These are phyloP conservation scores for Caenorhabditis macrosperma DNA, from an alignment of 2,888 invertebrate genomes.

Conservation along the genomic window DNA sequence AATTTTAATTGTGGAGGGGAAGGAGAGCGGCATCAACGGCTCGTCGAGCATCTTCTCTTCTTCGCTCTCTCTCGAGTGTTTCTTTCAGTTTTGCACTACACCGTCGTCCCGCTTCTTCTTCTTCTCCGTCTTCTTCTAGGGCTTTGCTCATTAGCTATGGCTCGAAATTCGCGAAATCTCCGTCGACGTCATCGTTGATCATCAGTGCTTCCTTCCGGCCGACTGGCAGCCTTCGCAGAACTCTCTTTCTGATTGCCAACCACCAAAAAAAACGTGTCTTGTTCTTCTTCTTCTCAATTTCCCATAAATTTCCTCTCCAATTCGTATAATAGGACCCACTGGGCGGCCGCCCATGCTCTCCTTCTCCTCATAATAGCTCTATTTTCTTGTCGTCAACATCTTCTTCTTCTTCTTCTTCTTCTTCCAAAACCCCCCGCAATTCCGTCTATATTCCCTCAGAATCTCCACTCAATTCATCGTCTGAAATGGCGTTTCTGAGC, in stretches of 20 bases:
- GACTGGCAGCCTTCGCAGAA: neutral
- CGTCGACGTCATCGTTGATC: conserved; percentile 22
- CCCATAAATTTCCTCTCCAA: conserved; percentile 21
- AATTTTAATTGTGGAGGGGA: conserved; percentile 15
- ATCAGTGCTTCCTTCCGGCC: neutral
- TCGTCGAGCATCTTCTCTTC: no score
- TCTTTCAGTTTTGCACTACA: no score
- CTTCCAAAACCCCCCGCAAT: neutral
- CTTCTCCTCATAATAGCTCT: conserved; percentile 32
- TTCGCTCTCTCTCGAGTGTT: no score
- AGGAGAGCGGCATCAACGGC: neutral
- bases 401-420: conserved; percentile 15
- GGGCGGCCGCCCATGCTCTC: no score
- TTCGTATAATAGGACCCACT: conserved; percentile 23
- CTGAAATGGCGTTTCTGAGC: conserved; percentile 77
- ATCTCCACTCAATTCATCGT: conserved; percentile 8
- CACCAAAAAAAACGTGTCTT: neutral
- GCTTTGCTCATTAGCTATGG: conserved; percentile 18
- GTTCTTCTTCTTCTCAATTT: conserved; percentile 11
- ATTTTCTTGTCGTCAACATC: conserved; percentile 33
- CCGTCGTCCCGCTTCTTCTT: neutral
- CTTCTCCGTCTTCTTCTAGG: conserved; percentile 3
- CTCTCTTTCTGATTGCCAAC: no score
- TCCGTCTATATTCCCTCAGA: neutral
- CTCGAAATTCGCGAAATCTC: conserved; percentile 1